These are phyloP conservation scores for Calameuta idolon DNA, from an alignment of 2,888 invertebrate species.

Conservation along the genomic window DNA sequence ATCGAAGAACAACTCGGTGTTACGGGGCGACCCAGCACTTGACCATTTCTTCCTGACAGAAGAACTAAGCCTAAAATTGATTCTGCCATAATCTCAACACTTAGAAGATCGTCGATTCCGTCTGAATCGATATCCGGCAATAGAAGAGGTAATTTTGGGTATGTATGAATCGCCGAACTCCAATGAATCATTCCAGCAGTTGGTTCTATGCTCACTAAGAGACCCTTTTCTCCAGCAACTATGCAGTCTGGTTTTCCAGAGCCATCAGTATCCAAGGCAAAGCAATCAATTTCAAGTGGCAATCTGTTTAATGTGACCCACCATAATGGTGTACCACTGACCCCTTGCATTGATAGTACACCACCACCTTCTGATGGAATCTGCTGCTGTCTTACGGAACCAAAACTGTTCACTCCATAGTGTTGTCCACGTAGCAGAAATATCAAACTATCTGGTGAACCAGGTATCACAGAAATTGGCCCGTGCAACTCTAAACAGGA, in stretches of 20 bases:
- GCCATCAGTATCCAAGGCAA: constrained; percentile 77
- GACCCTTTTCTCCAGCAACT: constrained; percentile 78
- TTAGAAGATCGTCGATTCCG: constrained; percentile 77
- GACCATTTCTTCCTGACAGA: constrained; percentile 79
- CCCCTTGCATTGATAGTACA: constrained; percentile 78
- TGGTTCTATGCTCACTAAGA: constrained; percentile 73
- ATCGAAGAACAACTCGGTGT: constrained; percentile 41
- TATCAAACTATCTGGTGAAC: constrained; percentile 72
- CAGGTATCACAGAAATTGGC: constrained; percentile 55
- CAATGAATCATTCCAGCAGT: constrained; percentile 71
- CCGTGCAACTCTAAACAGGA: constrained; percentile 58
- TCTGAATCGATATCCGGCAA: constrained; percentile 81
- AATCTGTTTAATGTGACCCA: constrained; percentile 77
- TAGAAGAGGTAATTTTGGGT: constrained; percentile 77
- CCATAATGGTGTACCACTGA: constrained; percentile 80
- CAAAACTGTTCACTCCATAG: constrained; percentile 43
- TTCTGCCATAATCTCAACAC: constrained; percentile 35
- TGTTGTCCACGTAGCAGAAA: constrained; percentile 76
- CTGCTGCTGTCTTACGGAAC: constrained; percentile 47
- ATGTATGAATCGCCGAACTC: constrained; percentile 73
- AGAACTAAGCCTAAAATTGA: constrained; percentile 69
- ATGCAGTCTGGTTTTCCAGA: constrained; percentile 82
- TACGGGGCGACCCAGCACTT: constrained; percentile 69
- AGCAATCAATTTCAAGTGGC: constrained; percentile 81
- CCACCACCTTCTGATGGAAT: constrained; percentile 72